A percentile compares a stretch with the other conserved stretches of the same genome.
phyloP scores from a whole-genome alignment of 2,113 vertebrate species.

The Sylvicapra grimmia region DNA sequence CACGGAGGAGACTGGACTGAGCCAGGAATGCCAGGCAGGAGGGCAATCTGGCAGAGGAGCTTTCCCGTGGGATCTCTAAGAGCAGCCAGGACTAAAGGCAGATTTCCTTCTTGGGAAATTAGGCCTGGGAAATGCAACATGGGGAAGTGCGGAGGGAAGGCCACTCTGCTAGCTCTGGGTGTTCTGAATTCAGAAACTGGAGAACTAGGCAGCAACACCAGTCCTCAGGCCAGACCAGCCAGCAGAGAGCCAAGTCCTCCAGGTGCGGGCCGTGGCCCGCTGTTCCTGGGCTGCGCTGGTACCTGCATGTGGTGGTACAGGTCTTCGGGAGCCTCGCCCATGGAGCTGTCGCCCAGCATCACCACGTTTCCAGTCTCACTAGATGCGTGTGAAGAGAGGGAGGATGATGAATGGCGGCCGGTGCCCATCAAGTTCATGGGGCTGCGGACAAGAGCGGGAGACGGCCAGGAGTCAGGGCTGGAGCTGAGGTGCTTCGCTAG shows the following conservation, averaged over 20 bases:
- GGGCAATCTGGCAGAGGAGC: neutral
- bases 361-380: constrained; percentile 92
- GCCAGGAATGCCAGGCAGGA: neutral
- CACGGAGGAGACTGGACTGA: neutral
- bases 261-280: neutral
- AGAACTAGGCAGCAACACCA: neutral
- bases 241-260: neutral
- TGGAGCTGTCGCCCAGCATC: constrained; percentile 88
- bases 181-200: neutral
- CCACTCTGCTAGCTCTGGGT: neutral
- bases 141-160: neutral
- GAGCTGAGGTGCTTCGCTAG: neutral
- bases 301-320: constrained; percentile 94
- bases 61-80: neutral
- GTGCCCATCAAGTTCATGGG: constrained; percentile 92
- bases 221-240: neutral
- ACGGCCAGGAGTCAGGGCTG: constrained; percentile 44
- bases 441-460: constrained; percentile 79
- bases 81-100: neutral
- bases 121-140: neutral
- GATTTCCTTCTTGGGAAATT: neutral
- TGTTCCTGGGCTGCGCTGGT: neutral
- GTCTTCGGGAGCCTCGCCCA: constrained; percentile 90
- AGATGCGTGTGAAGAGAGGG: constrained; percentile 94
- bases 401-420: constrained; percentile 94